Percentiles rank a stretch among this genome's conserved stretches.
phyloP scores from a whole-genome alignment of 2,888 invertebrate genomes.

The Drosophila falleni region DNA sequence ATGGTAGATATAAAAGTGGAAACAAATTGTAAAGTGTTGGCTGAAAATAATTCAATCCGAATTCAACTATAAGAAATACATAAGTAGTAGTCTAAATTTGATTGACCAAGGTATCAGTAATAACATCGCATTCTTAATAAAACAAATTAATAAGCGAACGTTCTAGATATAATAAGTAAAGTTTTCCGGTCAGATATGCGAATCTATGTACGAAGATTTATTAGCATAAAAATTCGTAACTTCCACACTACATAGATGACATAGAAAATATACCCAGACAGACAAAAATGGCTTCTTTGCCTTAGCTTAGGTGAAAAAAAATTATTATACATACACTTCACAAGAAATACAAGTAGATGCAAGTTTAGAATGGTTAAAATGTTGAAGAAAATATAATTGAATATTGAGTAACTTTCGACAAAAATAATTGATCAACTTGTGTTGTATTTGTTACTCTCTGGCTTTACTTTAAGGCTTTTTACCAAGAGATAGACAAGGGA shows the following conservation, averaged over 20 bases:
- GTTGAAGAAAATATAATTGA: background rate
- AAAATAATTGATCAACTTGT: background rate
- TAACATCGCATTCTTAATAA: background rate
- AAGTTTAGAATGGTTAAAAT: background rate
- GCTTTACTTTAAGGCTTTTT: background rate
- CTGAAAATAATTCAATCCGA: background rate
- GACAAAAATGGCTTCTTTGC: slow-evolving; percentile 2
- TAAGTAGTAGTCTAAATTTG: background rate
- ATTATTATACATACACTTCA: background rate
- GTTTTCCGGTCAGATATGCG: slow-evolving; percentile 4
- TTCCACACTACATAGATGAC: slow-evolving; percentile 8
- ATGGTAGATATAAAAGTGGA: background rate
- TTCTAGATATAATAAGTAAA: slow-evolving; percentile 1
- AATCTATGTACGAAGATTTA: slow-evolving; percentile 3
- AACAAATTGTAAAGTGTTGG: slow-evolving; percentile 2
- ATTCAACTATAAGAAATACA: background rate
- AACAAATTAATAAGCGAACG: background rate
- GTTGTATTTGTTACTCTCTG: background rate
- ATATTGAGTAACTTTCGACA: no score
- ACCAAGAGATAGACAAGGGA: background rate
- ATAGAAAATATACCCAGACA: slow-evolving; percentile 10
- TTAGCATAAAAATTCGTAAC: background rate
- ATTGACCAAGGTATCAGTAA: background rate
- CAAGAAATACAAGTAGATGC: background rate
- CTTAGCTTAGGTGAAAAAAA: slow-evolving; percentile 8